These are phyloP conservation scores for Semibalanus balanoides DNA, from an alignment of 1,140 invertebrate species.

Conservation along the genomic window DNA sequence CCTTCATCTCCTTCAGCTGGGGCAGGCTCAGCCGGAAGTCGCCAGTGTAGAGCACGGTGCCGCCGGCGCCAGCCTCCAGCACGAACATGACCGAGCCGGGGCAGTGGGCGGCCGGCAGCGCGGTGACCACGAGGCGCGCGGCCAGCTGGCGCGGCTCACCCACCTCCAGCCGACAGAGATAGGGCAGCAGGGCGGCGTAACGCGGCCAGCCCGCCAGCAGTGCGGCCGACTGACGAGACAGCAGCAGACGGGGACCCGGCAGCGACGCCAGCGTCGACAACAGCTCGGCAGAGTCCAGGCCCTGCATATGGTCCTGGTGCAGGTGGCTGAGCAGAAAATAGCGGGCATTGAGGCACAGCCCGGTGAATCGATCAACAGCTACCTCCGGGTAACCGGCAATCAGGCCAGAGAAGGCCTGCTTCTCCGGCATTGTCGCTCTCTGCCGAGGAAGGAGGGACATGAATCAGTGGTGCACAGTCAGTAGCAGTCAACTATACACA, in stretches of 20 bases:
- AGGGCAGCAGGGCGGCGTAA: not conserved
- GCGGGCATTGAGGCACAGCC: not conserved
- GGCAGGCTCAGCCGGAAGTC: slow-evolving; percentile 45
- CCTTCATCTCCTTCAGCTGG: slow-evolving; percentile 39
- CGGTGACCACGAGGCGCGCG: slow-evolving; percentile 36
- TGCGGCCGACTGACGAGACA: not conserved
- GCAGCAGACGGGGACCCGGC: not conserved
- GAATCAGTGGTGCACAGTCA: no score
- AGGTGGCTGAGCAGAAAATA: not conserved
- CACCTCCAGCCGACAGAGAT: not conserved
- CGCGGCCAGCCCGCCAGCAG: not conserved
- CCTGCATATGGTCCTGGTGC: not conserved
- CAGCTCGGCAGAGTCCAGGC: not conserved
- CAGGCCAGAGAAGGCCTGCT: slow-evolving; percentile 12
- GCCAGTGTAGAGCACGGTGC: slow-evolving; percentile 46
- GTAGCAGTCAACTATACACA: no score
- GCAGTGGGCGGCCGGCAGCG: slow-evolving; percentile 51
- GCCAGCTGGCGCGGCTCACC: slow-evolving; percentile 6
- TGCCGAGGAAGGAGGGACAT: no score
- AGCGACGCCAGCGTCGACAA: not conserved
- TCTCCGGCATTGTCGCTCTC: no score
- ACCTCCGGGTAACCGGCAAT: not conserved
- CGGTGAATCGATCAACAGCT: not conserved
- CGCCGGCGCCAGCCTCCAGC: slow-evolving; percentile 34
- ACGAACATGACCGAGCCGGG: slow-evolving; percentile 59